Evolutionary conservation across 2,113 vertebrate genomes (phyloP), one percentile per base, ranked within the genome.

Genomic region (Seriola quinqueradiata): DNA sequence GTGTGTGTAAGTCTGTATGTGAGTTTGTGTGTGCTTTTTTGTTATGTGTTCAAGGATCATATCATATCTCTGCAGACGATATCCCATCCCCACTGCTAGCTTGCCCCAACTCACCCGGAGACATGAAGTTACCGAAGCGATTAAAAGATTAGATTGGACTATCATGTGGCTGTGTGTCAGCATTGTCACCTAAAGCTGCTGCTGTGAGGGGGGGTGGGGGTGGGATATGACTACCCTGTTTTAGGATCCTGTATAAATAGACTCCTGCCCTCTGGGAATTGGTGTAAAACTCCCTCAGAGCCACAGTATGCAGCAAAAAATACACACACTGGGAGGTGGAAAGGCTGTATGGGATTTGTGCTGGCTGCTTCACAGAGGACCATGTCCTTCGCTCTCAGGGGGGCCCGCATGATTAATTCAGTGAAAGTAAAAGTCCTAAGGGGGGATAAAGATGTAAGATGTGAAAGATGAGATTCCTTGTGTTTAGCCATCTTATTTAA

Each of bases 91-190:
- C 65, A 75, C 81, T 34, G 21, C 60, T 75, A 55, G 72, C 85
- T 72, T 73, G 76, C 44, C 78, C 73, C 61, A 84, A 81, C 60
- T 84, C 84, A 86, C 87, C 86, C 67, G 36, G 52, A 87, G 89
- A 85, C 88, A 87, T 83, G 72, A 86, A 87, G 86, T 90, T 90
- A 87, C 87, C 81, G 64, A 73, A 88, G 85, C 57, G 91, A 95
- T 95, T 93, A 91, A 91, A 83, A 93, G 93, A 95, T 94, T 87
- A 92, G 91, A 92, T 91, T 80, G 83, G 87, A 78, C 90, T 76
- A 77, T 90, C 87, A 57, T 90, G 74, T 82, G 85, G 68, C 83
- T 77, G 76, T 81, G 76, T 93, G 87, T 91, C 79, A 76, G 87
- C 72, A 70, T 79, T 84, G 86, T 89, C 83, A 88, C 92, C 83